Evolutionary conservation across 1,140 invertebrate species (phyloP), one percentile per base, ranked within the genome.

Genomic region (Drosophila santomea): DNA sequence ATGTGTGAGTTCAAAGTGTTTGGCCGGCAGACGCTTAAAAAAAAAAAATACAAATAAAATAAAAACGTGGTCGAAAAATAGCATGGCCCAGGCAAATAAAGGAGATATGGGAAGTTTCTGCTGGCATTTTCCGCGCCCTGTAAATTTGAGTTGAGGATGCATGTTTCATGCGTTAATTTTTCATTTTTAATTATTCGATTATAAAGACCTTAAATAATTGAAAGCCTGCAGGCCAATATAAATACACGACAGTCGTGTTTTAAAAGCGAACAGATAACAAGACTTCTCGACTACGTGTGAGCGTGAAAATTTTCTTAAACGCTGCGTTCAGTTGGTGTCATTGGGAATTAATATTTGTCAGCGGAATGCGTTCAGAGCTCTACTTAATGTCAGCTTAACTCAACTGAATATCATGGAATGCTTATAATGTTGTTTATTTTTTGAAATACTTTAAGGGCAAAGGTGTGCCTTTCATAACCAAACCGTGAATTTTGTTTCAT

Each of bases 161-260:
- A 86, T 88, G 83, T 86, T 86, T 83, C 83, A 80, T 88, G 79
- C 83, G 83, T 83, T 86, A 86, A 86, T 86, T 86, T 88, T 88
- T 86, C 83, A 86, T 88, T 86, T 86, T 86, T 86, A 86, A 86
- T 86, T 86, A 86, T 86, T 86, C 83, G 84, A 86, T 86, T 86
- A 86, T 88, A 86, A 88, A 79, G 83, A 86, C 79, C 83, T 83
- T 79, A 73, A 81, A 88, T 86, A 86, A 88, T 86, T 86, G 79
- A 88, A 86, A 62, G 79, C 23, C 75, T 52, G 63, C 39, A 25
- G 51, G 66, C 35, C 25, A 60, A 73, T 58, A 75, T 60, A 81
- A 66, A 41, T 55, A 41, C 35, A 25, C 43, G 28, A 35, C 14
- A 10, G 15, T 38, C 61, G 15, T 20, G 38, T 51, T 68, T 11